Evolutionary conservation across 2,113 vertebrate species (phyloP), one percentile per base, ranked within the genome.

Genomic region (Oxyruncus cristatus): DNA sequence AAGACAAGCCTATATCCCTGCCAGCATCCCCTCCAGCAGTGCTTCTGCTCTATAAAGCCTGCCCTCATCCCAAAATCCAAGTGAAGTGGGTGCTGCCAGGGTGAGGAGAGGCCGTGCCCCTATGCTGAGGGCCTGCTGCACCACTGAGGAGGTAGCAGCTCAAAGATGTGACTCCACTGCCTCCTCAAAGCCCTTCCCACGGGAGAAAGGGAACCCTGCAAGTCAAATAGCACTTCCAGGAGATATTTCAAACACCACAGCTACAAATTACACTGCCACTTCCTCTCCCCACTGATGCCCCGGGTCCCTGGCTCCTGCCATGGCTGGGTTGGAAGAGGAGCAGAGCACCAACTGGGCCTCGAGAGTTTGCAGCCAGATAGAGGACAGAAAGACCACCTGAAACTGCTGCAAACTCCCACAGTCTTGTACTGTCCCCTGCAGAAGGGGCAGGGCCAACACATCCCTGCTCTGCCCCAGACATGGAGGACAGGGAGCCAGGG

Each of bases 231-330:
- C 9, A 67, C 16, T 85, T 73, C 59, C n/a, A 93, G 58, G 10
- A 89, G n/a, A 28, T 22, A 88, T 30, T 85, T 75, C 56, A 37
- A 79, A 11, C 49, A 49, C 22, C 55, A 74, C 49, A 53, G 53
- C 59, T 35, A 67, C 0, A 0, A 11, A 75, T 63, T 4, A 63
- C 1, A 2, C 17, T 68, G 68, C 49, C 30, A 41, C 3, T 5
- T 17, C n/a, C 22, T 39, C 58, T 39, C 41, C 52, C 33, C 16
- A 28, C 52, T 20, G 7, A 14, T 63, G 14, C 13, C 32, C 16
- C 8, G 3, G 33, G 16, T n/a, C 11, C 33, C 50, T 17, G 11
- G 61, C 27, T 94, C n/a, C 33, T 50, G 67, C 39, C 55, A 27
- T 0, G 14, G 23, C 67, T 37, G 58, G 20, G 15, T 7, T 59